These are phyloP conservation scores for Drosophila nigricruria DNA, from an alignment of 2,888 invertebrate species.

Conservation along the genomic window DNA sequence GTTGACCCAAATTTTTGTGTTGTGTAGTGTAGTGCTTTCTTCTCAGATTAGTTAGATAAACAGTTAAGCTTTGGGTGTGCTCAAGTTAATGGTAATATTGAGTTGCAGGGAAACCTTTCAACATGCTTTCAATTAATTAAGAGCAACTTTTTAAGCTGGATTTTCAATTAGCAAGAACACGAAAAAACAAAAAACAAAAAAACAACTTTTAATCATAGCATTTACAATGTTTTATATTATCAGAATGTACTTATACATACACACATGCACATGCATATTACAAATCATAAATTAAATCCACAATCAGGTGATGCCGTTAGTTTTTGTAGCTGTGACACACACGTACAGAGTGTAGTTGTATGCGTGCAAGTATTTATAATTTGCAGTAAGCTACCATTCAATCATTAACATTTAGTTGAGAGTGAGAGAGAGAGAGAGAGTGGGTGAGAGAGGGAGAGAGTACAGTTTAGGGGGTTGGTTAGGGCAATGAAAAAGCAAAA, in stretches of 20 bases:
- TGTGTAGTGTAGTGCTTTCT: background rate
- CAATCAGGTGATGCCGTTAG: constrained; percentile 30
- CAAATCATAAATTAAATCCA: constrained; percentile 31
- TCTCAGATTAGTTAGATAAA: constrained; percentile 5
- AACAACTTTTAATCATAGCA: background rate
- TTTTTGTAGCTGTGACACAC: constrained; percentile 10
- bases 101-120: constrained; percentile 2
- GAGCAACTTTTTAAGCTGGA: constrained; percentile 8
- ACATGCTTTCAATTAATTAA: constrained; percentile 9
- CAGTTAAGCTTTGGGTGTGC: background rate
- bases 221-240: constrained; percentile 8
- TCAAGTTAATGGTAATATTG: background rate
- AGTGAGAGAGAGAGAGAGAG: background rate
- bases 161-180: constrained; percentile 1
- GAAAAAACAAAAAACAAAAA: background rate
- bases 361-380: constrained; percentile 14
- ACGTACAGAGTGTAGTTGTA: background rate
- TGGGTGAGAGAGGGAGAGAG: background rate
- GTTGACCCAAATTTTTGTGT: constrained; percentile 13
- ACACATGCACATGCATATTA: constrained; percentile 5
- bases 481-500: constrained; percentile 13
- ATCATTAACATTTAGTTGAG: constrained; percentile 7
- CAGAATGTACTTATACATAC: background rate
- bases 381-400: constrained; percentile 14
- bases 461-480: background rate